Evolutionary conservation across 2,888 invertebrate genomes (phyloP).

Genomic region (Mamestra brassicae): DNA sequence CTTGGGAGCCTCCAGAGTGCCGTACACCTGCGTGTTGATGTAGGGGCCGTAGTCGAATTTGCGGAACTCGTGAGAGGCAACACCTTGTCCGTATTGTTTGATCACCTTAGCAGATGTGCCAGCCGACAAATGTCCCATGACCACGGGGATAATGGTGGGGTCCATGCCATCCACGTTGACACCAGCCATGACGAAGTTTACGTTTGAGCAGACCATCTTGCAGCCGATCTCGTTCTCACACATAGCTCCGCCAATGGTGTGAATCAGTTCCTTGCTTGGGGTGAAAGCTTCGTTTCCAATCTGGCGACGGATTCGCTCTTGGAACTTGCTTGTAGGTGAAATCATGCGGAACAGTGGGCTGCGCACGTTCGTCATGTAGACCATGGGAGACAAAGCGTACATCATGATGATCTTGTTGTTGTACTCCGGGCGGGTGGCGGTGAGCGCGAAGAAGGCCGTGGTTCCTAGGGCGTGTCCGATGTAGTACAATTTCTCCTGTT

Average conservation of each 20-base stretch:
- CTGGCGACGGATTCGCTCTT: constrained; percentile 71
- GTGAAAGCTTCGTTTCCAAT: constrained; percentile 81
- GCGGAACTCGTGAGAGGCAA: constrained; percentile 79
- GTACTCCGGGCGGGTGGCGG: constrained; percentile 80
- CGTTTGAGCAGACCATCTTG: constrained; percentile 90
- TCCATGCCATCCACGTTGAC: constrained; percentile 90
- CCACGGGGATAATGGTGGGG: constrained; percentile 87
- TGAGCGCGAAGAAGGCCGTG: constrained; percentile 82
- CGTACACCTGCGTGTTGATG: constrained; percentile 83
- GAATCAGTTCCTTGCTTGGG: constrained; percentile 76
- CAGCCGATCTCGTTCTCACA: constrained; percentile 80
- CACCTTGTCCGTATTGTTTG: constrained; percentile 90
- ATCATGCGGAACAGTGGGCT: constrained; percentile 86
- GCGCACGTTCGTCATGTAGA: constrained; percentile 84
- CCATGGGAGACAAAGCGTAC: constrained; percentile 86
- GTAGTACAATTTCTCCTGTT: constrained; percentile 82
- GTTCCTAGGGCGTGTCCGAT: constrained; percentile 83
- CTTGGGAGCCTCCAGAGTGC: constrained; percentile 77
- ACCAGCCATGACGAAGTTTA: constrained; percentile 92
- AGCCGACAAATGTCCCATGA: constrained; percentile 90
- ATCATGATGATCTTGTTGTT: constrained; percentile 83
- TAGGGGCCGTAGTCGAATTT: constrained; percentile 83
- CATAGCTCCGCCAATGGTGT: constrained; percentile 81
- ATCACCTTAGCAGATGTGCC: constrained; percentile 90
- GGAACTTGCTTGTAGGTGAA: constrained; percentile 79